These are phyloP conservation scores for Acrobasis suavella DNA, from an alignment of 2,888 invertebrate species.

Conservation along the genomic window DNA sequence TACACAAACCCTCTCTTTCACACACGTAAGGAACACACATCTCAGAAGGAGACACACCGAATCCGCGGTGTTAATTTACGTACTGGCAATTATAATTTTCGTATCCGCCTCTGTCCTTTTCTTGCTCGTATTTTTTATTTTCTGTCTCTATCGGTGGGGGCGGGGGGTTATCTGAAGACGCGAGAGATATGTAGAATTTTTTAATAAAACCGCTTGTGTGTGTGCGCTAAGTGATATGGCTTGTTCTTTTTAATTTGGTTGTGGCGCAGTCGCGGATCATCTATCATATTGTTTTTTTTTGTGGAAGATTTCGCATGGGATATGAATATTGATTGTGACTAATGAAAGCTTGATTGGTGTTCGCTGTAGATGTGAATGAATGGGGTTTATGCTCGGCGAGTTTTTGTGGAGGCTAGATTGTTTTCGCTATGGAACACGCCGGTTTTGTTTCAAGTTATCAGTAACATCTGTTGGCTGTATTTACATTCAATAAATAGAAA, in stretches of 20 bases:
- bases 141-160: conserved; percentile 61
- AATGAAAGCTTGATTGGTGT: conserved; percentile 79
- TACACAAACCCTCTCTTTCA: conserved; percentile 49
- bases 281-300: conserved; percentile 66
- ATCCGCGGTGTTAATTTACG: conserved; percentile 81
- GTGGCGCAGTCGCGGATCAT: conserved; percentile 68
- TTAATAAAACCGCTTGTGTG: conserved; percentile 78
- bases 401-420: neutral
- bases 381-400: conserved; percentile 48
- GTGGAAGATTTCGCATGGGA: conserved; percentile 77
- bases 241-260: conserved; percentile 82
- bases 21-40: conserved; percentile 36
- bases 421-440: neutral
- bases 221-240: conserved; percentile 82
- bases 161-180: conserved; percentile 71
- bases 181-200: conserved; percentile 81
- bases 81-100: conserved; percentile 82
- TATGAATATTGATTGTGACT: conserved; percentile 81
- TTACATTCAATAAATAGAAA: too few species aligned
- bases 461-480: too few species aligned
- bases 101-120: conserved; percentile 69
- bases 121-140: conserved; percentile 68
- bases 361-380: conserved; percentile 70
- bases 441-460: too few species aligned
- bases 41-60: conserved; percentile 54